Conservation (phyloP, 1,140 invertebrate genomes). For the Drosophila ercepeae region DNA sequence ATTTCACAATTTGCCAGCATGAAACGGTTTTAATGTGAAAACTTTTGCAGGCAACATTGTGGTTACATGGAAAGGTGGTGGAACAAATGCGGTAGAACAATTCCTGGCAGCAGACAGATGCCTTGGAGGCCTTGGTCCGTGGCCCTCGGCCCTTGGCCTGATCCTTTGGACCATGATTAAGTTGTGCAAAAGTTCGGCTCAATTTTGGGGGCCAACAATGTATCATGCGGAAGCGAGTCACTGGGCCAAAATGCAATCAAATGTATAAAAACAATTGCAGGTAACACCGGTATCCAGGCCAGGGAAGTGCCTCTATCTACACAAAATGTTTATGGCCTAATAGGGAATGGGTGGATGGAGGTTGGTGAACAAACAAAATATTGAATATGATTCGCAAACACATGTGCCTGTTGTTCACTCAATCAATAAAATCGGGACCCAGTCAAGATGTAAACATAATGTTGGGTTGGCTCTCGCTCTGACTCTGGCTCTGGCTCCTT, state of each 20-base stretch:
- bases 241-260: conserved; percentile 68
- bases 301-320: background rate
- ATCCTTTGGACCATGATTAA: conserved; percentile 58
- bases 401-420: conserved; percentile 55
- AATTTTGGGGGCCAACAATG: conserved; percentile 38
- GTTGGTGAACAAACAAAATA: conserved; percentile 61
- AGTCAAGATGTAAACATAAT: conserved; percentile 34
- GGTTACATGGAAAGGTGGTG: conserved; percentile 25
- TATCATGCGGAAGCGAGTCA: conserved; percentile 43
- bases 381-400: conserved; percentile 80
- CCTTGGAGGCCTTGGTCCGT: background rate
- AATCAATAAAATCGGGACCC: conserved; percentile 57
- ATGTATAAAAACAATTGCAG: conserved; percentile 56
- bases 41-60: conserved; percentile 70
- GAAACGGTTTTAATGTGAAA: conserved; percentile 79
- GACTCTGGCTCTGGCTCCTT: background rate
- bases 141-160: conserved; percentile 16
- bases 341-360: background rate
- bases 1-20: conserved; percentile 74
- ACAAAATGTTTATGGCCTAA: background rate
- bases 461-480: background rate
- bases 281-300: conserved; percentile 23
- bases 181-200: conserved; percentile 61
- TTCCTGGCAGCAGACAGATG: conserved; percentile 50
- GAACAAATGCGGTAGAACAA: conserved; percentile 31